Conservation (phyloP, 2,888 invertebrate species). For the Ophion ellenae region DNA sequence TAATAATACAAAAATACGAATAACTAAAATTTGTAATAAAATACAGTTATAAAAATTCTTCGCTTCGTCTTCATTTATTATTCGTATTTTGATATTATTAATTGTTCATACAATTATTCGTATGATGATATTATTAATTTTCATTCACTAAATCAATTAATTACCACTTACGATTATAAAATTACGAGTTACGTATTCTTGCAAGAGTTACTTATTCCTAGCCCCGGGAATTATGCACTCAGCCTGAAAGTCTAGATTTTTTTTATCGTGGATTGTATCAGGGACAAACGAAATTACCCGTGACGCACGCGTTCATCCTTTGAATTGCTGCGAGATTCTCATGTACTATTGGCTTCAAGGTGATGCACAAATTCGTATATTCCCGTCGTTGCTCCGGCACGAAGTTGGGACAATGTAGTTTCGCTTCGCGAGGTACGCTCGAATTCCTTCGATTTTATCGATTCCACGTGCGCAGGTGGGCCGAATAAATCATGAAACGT, state of each 20-base stretch:
- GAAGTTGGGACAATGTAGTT: constrained; percentile 41
- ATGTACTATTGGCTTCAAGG: constrained; percentile 61
- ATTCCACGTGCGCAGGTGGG: constrained; percentile 65
- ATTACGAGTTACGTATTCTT: too few species aligned
- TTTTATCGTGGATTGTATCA: background rate
- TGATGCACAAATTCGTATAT: constrained; percentile 51
- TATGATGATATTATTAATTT: background rate
- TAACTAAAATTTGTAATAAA: background rate
- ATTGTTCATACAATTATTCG: background rate
- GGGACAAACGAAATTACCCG: background rate
- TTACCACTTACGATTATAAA: background rate
- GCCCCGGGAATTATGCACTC: too few species aligned
- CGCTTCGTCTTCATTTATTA: background rate
- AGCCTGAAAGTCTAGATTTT: too few species aligned
- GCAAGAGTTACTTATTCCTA: too few species aligned
- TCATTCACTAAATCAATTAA: background rate
- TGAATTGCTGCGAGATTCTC: constrained; percentile 7
- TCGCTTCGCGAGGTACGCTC: constrained; percentile 23
- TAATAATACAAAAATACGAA: background rate
- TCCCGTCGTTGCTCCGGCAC: constrained; percentile 37
- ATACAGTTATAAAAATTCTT: background rate
- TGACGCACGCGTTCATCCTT: constrained; percentile 18
- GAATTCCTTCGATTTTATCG: constrained; percentile 69
- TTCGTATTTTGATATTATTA: background rate
- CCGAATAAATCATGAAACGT: constrained; percentile 72